Percentiles rank a stretch among this genome's conserved stretches.
Evolutionary conservation across 2,797 vertebrate genomes (phyloP).

Genomic region (Bradypus variegatus): DNA sequence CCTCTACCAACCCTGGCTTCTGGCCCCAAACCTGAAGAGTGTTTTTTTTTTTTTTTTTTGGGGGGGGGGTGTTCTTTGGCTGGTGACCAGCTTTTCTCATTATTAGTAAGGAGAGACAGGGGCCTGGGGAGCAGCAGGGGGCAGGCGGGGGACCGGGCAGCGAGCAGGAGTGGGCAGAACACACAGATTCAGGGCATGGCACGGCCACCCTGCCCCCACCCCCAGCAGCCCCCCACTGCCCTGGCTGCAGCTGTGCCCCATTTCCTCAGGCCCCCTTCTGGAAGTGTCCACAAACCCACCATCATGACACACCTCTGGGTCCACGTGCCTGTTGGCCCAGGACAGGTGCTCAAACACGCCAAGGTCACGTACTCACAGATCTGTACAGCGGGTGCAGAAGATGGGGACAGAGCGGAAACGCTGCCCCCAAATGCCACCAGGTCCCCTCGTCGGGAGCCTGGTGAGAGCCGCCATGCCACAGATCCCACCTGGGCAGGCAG

Average conservation of each 20-base stretch:
- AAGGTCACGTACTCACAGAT: neutral
- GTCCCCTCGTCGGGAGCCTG: neutral
- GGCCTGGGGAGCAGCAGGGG: neutral
- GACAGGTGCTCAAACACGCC: neutral
- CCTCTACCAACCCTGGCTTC: neutral
- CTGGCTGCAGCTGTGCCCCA: neutral
- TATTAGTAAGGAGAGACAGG: neutral
- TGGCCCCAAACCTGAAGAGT: neutral
- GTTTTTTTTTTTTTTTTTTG: neutral
- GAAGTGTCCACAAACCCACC: neutral
- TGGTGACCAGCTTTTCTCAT: neutral
- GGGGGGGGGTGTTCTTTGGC: neutral
- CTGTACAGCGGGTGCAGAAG: neutral
- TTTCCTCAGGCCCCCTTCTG: neutral
- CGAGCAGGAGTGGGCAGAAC: neutral
- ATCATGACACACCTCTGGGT: neutral
- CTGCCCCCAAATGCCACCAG: neutral
- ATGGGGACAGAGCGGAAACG: neutral
- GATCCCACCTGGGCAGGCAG: constrained; percentile 32
- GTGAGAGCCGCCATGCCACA: neutral
- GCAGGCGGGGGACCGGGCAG: neutral
- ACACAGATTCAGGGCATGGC: too few relatives aligned
- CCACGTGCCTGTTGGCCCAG: neutral
- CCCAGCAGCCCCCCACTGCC: neutral
- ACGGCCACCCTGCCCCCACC: too few relatives aligned